Percentiles rank a stretch among this genome's conserved stretches.
These are phyloP conservation scores for Sebastes taczanowskii DNA, from an alignment of 2,797 vertebrate species.

Conservation along the genomic window DNA sequence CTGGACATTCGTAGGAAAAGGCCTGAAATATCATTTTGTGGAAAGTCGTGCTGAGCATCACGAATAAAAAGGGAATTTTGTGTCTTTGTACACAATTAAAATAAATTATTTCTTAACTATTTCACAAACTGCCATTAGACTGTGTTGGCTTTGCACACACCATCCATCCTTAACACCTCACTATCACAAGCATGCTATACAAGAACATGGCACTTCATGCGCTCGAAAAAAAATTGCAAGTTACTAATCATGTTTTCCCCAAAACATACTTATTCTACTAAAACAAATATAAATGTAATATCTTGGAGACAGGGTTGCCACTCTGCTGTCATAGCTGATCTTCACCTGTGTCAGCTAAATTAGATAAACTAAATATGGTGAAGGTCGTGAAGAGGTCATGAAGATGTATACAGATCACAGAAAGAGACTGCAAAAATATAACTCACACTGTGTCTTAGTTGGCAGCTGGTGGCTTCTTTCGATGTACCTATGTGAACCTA, in stretches of 20 bases:
- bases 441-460: neutral
- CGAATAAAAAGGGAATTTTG: too few relatives aligned
- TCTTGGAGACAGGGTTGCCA: neutral
- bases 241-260: neutral
- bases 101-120: too few relatives aligned
- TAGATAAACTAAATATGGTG: neutral
- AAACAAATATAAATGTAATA: neutral
- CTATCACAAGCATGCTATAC: neutral
- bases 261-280: neutral
- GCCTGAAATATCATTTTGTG: accelerated
- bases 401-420: neutral
- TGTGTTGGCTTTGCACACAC: neutral
- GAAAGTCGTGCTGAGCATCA: too few relatives aligned
- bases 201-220: neutral
- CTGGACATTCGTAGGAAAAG: too few relatives aligned
- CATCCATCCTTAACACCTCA: neutral
- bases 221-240: neutral
- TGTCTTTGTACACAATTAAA: too few relatives aligned
- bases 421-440: neutral
- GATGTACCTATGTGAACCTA: neutral
- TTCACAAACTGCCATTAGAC: too few relatives aligned
- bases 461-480: neutral
- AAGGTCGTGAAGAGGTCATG: neutral
- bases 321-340: neutral
- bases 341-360: neutral